A percentile compares a stretch with the other conserved stretches of the same genome.
Conservation (phyloP, 2,113 vertebrate species). For the Sterna hirundo region DNA sequence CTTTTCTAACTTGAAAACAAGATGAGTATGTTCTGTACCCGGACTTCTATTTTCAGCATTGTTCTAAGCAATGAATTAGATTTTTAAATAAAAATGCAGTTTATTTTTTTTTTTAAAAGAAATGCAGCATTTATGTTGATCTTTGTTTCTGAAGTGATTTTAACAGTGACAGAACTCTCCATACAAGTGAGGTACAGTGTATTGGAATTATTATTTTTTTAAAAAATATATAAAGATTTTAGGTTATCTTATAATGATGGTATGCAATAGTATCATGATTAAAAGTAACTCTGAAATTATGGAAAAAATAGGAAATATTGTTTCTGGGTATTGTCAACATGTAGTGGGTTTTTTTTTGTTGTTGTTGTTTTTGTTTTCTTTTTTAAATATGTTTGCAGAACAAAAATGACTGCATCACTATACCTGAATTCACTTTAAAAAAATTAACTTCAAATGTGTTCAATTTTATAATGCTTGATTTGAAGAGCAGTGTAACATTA, state of each 20-base stretch:
- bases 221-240: background rate
- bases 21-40: background rate
- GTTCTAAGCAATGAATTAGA: background rate
- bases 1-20: conserved; percentile 11
- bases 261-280: background rate
- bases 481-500: background rate
- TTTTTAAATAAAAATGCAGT: background rate
- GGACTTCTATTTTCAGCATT: background rate
- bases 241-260: background rate
- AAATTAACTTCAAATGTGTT: background rate
- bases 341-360: background rate
- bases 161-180: background rate
- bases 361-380: fast-evolving
- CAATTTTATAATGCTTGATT: background rate
- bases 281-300: background rate
- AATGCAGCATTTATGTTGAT: background rate
- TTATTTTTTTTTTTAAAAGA: background rate
- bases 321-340: background rate
- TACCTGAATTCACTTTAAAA: background rate
- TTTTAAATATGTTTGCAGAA: background rate
- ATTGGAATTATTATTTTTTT: no score
- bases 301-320: background rate
- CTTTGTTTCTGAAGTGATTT: background rate
- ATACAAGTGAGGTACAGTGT: background rate
- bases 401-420: background rate